These are phyloP conservation scores for Drosophila gunungcola DNA, from an alignment of 1,140 invertebrate genomes.

Conservation along the genomic window DNA sequence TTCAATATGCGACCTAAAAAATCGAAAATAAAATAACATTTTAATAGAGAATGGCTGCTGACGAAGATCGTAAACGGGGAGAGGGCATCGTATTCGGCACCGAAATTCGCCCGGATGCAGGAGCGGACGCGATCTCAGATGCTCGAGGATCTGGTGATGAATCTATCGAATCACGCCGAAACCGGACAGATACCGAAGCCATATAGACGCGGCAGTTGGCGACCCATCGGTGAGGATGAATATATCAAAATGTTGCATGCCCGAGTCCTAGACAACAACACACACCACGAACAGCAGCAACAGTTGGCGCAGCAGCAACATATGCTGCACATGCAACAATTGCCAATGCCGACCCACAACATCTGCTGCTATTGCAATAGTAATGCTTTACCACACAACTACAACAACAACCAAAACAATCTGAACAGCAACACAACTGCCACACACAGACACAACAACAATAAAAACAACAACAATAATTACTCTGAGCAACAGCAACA, in stretches of 20 bases:
- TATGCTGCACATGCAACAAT: constrained; percentile 9
- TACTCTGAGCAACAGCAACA: constrained; percentile 14
- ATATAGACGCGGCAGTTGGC: constrained; percentile 95
- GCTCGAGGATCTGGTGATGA: constrained; percentile 97
- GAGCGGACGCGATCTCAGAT: constrained; percentile 96
- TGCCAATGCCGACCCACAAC: constrained; percentile 13
- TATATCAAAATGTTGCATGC: constrained; percentile 85
- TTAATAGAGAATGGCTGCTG: constrained; percentile 94
- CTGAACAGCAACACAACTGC: constrained; percentile 18
- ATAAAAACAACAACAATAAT: constrained; percentile 25
- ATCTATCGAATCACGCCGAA: constrained; percentile 96
- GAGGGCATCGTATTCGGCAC: constrained; percentile 97
- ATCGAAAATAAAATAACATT: background rate
- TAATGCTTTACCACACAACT: constrained; percentile 9
- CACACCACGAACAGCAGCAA: constrained; percentile 48
- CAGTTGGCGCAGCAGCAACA: constrained; percentile 23
- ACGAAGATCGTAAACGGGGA: constrained; percentile 99
- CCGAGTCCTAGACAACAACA: constrained; percentile 73
- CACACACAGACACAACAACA: constrained; percentile 18
- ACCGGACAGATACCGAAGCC: constrained; percentile 98
- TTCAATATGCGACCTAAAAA: too few species aligned
- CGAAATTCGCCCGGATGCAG: constrained; percentile 98
- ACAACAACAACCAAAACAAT: constrained; percentile 9
- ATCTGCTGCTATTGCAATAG: constrained; percentile 58
- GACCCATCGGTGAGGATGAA: constrained; percentile 90